A percentile compares a stretch with the other conserved stretches of the same genome.
Evolutionary conservation across 2,888 invertebrate species (phyloP).

Genomic region (Pseudanteris insignis): DNA sequence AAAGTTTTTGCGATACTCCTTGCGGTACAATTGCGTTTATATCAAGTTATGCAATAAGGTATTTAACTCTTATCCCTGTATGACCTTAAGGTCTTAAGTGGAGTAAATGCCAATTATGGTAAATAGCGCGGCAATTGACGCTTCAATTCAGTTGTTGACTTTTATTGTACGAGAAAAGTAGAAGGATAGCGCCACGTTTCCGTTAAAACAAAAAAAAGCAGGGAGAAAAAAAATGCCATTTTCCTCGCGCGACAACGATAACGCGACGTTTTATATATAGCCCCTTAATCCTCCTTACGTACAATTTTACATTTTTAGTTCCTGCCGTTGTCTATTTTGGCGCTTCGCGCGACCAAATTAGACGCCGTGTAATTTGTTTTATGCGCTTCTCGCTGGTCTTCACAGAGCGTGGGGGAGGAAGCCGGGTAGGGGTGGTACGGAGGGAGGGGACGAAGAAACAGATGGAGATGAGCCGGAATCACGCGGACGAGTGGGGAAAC

Average conservation of each 20-base stretch:
- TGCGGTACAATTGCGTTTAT: constrained; percentile 29
- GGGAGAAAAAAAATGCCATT: constrained; percentile 18
- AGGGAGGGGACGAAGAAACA: too few relatives aligned
- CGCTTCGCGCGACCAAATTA: constrained; percentile 17
- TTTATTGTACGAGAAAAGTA: constrained; percentile 27
- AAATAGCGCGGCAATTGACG: constrained; percentile 45
- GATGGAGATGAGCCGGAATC: too few relatives aligned
- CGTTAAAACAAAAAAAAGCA: constrained; percentile 8
- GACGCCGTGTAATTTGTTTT: constrained; percentile 25
- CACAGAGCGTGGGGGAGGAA: too few relatives aligned
- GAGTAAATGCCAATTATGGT: constrained; percentile 46
- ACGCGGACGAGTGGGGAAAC: not conserved
- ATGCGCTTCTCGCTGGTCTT: too few relatives aligned
- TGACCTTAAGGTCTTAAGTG: constrained; percentile 42
- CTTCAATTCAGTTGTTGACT: constrained; percentile 45
- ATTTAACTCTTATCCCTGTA: constrained; percentile 40
- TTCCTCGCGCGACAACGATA: constrained; percentile 1
- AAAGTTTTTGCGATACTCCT: constrained; percentile 9
- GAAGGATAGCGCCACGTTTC: constrained; percentile 27
- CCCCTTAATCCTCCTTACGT: constrained; percentile 26
- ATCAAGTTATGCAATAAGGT: constrained; percentile 39
- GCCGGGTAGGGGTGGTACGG: too few relatives aligned
- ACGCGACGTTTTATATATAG: constrained; percentile 15
- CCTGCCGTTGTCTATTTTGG: constrained; percentile 18
- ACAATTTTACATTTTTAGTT: constrained; percentile 27